Evolutionary conservation across 2,113 vertebrate genomes (phyloP).

Genomic region (Octodon degus): DNA sequence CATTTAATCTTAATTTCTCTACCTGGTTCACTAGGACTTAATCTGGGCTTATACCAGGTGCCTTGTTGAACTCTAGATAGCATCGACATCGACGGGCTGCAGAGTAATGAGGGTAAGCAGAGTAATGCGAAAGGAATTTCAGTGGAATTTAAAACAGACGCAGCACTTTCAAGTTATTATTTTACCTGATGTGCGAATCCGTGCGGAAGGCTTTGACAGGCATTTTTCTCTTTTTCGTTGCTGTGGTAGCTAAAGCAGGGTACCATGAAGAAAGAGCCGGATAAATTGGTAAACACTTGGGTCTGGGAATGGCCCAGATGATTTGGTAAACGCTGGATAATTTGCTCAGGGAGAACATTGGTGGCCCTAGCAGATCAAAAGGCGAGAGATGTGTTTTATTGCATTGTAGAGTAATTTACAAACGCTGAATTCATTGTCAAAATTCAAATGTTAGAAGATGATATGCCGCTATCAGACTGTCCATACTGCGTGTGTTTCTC

Average conservation of each 20-base stretch:
- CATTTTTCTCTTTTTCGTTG: not conserved
- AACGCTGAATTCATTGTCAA: not conserved
- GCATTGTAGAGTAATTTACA: not conserved
- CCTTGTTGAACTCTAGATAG: constrained; percentile 1
- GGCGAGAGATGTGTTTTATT: not conserved
- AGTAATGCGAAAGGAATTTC: not conserved
- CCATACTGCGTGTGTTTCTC: too few species aligned
- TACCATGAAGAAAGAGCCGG: not conserved
- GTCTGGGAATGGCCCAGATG: too few species aligned
- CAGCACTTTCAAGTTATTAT: not conserved
- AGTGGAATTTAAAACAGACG: not conserved
- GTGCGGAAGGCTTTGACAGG: not conserved
- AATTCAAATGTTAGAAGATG: not conserved
- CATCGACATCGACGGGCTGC: not conserved
- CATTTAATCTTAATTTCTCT: not conserved
- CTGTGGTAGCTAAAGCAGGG: not conserved
- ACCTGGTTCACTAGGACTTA: not conserved
- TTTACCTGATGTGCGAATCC: not conserved
- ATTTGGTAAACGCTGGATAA: too few species aligned
- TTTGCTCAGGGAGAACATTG: not conserved
- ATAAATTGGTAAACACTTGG: too few species aligned
- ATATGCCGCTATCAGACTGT: not conserved
- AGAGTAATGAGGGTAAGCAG: not conserved
- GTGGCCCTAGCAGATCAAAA: not conserved
- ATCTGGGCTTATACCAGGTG: not conserved